Evolutionary conservation across 2,113 vertebrate species (phyloP).

Genomic region (Megaceryle torquata): DNA sequence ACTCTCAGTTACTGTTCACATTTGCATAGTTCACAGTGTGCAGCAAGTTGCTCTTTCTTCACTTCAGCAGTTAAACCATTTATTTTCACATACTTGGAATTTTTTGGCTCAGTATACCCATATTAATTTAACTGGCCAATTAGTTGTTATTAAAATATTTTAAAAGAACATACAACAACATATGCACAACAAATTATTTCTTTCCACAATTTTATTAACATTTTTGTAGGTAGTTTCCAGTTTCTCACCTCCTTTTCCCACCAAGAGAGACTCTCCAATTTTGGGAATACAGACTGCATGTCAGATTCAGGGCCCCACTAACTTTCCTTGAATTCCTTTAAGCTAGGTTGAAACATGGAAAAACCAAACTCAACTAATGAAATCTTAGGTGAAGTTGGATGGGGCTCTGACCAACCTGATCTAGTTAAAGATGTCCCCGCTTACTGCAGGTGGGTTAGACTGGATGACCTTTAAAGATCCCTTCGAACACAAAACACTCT

Average conservation of each 20-base stretch:
- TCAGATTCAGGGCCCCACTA: not conserved
- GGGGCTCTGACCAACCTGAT: too few relatives aligned
- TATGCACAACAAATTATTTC: constrained; percentile 67
- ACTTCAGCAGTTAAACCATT: constrained; percentile 21
- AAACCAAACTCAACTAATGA: not conserved
- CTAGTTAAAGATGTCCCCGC: too few relatives aligned
- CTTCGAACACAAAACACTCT: too few relatives aligned
- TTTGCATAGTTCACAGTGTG: constrained; percentile 4
- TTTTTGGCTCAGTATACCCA: constrained; percentile 32
- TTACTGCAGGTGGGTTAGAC: too few relatives aligned
- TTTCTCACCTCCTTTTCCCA: constrained; percentile 63
- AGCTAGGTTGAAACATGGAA: not conserved
- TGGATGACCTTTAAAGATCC: too few relatives aligned
- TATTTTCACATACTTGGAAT: constrained; percentile 55
- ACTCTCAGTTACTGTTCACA: constrained; percentile 34
- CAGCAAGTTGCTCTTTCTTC: constrained; percentile 38
- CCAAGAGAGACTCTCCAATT: constrained; percentile 11
- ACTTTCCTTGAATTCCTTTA: not conserved
- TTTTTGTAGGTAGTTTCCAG: constrained; percentile 66
- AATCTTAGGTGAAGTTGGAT: not conserved
- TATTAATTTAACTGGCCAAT: constrained; percentile 67
- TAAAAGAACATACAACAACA: constrained; percentile 66
- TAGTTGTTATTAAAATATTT: constrained; percentile 67
- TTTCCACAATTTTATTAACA: constrained; percentile 68
- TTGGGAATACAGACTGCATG: not conserved